Evolutionary conservation across 2,888 invertebrate species (phyloP), one percentile per base, ranked within the genome.

Genomic region (Aquatica leii): DNA sequence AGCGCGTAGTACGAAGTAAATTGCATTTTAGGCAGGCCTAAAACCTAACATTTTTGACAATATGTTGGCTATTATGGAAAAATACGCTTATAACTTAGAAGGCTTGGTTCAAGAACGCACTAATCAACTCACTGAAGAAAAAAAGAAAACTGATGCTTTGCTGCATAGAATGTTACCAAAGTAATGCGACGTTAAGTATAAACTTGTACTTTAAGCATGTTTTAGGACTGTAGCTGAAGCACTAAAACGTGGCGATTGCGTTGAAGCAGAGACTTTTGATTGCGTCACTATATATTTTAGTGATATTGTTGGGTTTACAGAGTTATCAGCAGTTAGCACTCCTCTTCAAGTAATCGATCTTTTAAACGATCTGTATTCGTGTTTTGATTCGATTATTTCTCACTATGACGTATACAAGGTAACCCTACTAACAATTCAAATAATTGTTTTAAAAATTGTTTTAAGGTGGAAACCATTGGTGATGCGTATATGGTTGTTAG

Each of bases 51-150:
- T 94, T 69, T 93, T 94, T 76, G 94, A 94, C 82, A 94, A 94
- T 76, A 94, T 95, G 94, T 82, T 95, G 66, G 88, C 91, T 0
- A 93, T 94, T 79, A 94, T 95, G 94, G 94, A 95, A 80, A 94
- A 94, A 77, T 94, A 95, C 76, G 94, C 94, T 0, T 91, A 91
- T 41, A 94, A 94, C 80, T 80, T 95, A 65, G 95, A 95, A 77
- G 89, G 90, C 0, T 82, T 94, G 41, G 93, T 95, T 0, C 92
- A 93, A 66, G 93, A 93, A 74, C 84, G 94, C 63, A 94, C 94
- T 0, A 90, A 90, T 72, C 89, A 93, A 73, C 82, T 95, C 58
- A 84, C 89, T 48, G 91, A 92, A 77, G 95, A 95, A 81, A 94
- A 95, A 77, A 88, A 90, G 77, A 89, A 93, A 77, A 94, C 94